Base-by-base conservation (phyloP, 2,797 vertebrate genomes). In the Lycodopsis pacificus region DNA sequence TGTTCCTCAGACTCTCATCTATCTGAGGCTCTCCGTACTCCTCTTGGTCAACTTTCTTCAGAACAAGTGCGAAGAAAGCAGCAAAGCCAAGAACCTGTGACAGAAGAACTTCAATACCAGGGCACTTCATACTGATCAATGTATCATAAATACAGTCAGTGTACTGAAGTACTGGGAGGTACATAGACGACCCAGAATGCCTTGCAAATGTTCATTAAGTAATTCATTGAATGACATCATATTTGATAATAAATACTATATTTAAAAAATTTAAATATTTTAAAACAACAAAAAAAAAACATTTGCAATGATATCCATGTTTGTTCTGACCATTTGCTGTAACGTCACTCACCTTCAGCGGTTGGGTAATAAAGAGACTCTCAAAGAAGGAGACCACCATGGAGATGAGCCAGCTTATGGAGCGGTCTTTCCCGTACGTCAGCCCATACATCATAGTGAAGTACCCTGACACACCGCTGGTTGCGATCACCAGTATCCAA, bases 401-500 rank as follows among this genome's bases (percentile, higher is more conserved):
- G 86, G 98, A 99, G 89, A 99, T 96, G 20, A 99, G 95, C 98
- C 98, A 99, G 88, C 95, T 97, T 77, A 98, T 94, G 25, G 98
- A 99, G 79, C 96, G 96, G n/a, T 97, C 95, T 76, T 96, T 96
- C 58, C 98, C 97, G 0, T 99, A 98, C 1, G 96, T 97, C 80
- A 99, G 92, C 34, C 97, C 97, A 0, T 99, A 99, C 81, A 99
- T 94, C 96, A 98, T 98, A 12, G 98, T 99, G 74, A 98, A 98
- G 91, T 97, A 99, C 74, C 93, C 97, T 0, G 97, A 97, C 38
- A 97, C 95, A 0, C 93, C 73, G 0, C 97, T 97, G 66, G 97
- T 98, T 59, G 93, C 93, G 0, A 86, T 91, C 76, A 99, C 95
- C 62, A 99, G 94, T 76, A 95, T 92, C 98, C 98, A 99, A 49